These are phyloP conservation scores for Orthosia gothica DNA, from an alignment of 2,888 invertebrate species.

Conservation along the genomic window DNA sequence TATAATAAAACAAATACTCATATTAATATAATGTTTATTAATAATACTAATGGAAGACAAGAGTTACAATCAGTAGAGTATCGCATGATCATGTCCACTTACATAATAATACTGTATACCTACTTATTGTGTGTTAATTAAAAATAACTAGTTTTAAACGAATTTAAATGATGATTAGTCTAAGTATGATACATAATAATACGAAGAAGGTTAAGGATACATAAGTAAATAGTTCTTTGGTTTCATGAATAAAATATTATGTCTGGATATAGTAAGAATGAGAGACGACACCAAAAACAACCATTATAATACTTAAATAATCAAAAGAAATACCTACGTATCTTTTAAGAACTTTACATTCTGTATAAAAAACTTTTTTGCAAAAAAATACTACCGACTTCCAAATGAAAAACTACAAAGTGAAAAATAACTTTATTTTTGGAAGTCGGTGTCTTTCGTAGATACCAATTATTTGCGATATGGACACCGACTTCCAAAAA, in stretches of 20 bases:
- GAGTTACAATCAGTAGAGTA: slow-evolving; percentile 38
- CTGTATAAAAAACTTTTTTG: too few species aligned
- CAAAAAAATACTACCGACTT: too few species aligned
- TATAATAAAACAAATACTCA: slow-evolving; percentile 21
- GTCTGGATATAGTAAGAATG: neutral
- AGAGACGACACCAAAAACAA: neutral
- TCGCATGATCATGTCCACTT: slow-evolving; percentile 25
- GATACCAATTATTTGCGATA: too few species aligned
- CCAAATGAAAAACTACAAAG: too few species aligned
- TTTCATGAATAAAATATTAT: neutral
- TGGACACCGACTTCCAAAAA: too few species aligned
- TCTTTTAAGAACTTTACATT: too few species aligned
- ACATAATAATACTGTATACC: neutral
- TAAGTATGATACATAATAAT: neutral
- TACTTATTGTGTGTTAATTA: neutral
- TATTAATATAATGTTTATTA: slow-evolving; percentile 54
- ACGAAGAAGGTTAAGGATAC: neutral
- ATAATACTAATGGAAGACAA: slow-evolving; percentile 71
- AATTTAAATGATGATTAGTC: too few species aligned
- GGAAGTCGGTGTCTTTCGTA: too few species aligned
- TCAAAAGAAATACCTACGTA: too few species aligned
- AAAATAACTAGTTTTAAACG: neutral
- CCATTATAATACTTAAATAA: too few species aligned
- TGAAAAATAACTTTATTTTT: too few species aligned
- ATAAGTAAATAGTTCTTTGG: too few species aligned